phyloP scores from a whole-genome alignment of 2,888 invertebrate genomes.

The Hydrotaea cyrtoneurina region DNA sequence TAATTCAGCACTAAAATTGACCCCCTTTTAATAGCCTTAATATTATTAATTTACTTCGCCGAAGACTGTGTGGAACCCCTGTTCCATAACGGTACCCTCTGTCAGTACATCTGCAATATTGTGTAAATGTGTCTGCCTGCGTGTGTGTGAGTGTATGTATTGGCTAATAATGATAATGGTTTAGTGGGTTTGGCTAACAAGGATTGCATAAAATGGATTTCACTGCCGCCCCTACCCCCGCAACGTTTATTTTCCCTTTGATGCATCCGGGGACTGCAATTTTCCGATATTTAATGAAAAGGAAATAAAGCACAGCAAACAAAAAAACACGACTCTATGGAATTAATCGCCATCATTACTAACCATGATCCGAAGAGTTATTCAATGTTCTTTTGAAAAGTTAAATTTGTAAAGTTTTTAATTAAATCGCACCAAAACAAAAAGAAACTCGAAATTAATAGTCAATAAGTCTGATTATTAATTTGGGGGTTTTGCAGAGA shows the following conservation, averaged over 20 bases:
- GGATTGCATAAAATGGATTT: conserved; percentile 16
- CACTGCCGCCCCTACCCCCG: not conserved
- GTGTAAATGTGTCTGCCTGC: no score
- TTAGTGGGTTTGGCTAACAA: conserved; percentile 20
- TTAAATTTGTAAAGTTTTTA: not conserved
- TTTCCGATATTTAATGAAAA: conserved; percentile 16
- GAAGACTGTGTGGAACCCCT: no score
- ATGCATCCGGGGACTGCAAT: not conserved
- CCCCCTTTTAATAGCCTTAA: no score
- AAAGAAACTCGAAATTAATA: no score
- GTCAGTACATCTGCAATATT: no score
- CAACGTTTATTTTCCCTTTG: not conserved
- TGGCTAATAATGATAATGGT: conserved; percentile 23
- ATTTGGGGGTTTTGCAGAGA: no score
- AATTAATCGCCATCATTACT: not conserved
- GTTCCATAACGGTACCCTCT: no score
- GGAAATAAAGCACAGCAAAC: not conserved
- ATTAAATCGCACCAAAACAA: no score
- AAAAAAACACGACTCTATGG: not conserved
- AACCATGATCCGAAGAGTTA: not conserved
- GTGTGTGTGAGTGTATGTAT: not conserved
- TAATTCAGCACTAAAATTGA: no score
- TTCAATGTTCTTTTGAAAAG: not conserved
- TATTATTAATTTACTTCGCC: no score
- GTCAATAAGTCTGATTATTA: no score